Base-by-base conservation (phyloP, 2,888 invertebrate species). In the Leptinotarsa juncta region DNA sequence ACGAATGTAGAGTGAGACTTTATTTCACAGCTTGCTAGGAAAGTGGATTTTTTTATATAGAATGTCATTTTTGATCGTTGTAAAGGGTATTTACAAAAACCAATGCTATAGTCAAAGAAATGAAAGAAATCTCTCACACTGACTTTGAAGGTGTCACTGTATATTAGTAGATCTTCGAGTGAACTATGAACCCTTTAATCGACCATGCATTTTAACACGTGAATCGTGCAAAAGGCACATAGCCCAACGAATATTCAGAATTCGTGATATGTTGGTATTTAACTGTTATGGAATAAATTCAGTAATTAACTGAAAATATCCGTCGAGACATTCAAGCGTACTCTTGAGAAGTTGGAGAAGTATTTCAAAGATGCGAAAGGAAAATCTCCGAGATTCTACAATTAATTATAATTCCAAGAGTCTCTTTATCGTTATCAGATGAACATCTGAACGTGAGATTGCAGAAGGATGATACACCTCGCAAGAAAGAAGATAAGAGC, bases 321-420 rank as follows among this genome's bases (percentile, higher is more conserved):
- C 53, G 23, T 65, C 10, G 53, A 71, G 55, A 66, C 32, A 71
- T 71, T 50, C 65, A 18, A 71, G 26, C 18, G 71, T 66, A 65
- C 71, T 51, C 71, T 62, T 51, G 62, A 65, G 26, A 50, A 71
- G 65, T 65, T 57, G 51, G 70, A 42, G 51, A 65, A 73, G 53
- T 71, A 74, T 71, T 67, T 51, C 23, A 68, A 71, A 57, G 74
- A 74, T 68, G 71, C 68, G 69, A 70, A 70, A 69, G 55, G 69
- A 23, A 65, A 51, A 72, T 75, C 55, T 62, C 70, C 50, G 55
- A 68, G 70, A 75, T 72, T 72, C 71, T 62, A 68, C 71, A 69
- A 76, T 76, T 76, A 76, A 76, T 73, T 76, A 73, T 71, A 73
- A 69, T 76, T 76, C 69, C 71, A 50, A 57, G 32, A 65, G 73